phyloP scores from a whole-genome alignment of 2,113 vertebrate species.

The Dicerorhinus sumatrensis region DNA sequence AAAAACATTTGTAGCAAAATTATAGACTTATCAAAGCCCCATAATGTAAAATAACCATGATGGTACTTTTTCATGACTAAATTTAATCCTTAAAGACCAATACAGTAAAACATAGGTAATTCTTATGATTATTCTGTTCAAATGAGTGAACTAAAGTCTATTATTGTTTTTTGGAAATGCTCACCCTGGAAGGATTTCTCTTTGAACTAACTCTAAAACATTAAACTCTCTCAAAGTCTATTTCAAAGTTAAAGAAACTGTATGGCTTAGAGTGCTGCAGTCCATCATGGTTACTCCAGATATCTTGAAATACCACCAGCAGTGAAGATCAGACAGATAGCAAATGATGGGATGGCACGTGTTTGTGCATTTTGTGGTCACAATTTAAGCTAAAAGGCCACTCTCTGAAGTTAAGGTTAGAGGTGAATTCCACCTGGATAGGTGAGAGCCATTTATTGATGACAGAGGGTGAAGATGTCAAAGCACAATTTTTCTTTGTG shows the following conservation, averaged over 20 bases:
- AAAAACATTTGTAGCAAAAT: background rate
- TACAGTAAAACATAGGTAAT: background rate
- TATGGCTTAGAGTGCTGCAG: background rate
- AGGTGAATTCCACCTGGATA: background rate
- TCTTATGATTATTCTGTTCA: background rate
- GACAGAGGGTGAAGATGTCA: background rate
- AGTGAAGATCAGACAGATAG: background rate
- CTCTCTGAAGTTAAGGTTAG: slow-evolving; percentile 17
- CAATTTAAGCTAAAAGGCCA: slow-evolving; percentile 25
- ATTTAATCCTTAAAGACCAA: slow-evolving; percentile 30
- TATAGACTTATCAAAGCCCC: background rate
- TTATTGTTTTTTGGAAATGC: background rate
- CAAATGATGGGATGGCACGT: background rate
- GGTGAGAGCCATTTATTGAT: background rate
- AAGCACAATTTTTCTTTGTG: slow-evolving; percentile 31
- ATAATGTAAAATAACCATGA: background rate
- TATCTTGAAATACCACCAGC: background rate
- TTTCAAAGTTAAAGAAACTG: slow-evolving; percentile 32
- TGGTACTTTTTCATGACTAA: slow-evolving; percentile 1
- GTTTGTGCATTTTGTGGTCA: background rate
- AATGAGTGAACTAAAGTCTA: background rate
- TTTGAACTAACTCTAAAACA: slow-evolving; percentile 28
- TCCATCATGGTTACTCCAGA: background rate
- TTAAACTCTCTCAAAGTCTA: slow-evolving; percentile 50
- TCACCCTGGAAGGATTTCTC: background rate